Evolutionary conservation across 2,113 vertebrate species (phyloP).

Genomic region (Engraulis encrasicolus): DNA sequence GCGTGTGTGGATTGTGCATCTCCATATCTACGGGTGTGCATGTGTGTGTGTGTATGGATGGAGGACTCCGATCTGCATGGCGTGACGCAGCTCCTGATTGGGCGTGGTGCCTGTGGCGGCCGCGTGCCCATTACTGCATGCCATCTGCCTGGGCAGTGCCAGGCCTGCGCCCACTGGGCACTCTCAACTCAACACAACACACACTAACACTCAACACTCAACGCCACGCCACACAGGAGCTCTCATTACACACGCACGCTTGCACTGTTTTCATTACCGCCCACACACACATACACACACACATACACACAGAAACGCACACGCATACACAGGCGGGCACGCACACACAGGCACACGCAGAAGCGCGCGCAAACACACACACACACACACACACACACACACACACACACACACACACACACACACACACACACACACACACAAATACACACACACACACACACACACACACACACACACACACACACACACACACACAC

Average conservation of each 20-base stretch:
- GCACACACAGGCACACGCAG: too few relatives aligned
- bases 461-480: too few relatives aligned
- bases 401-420: too few relatives aligned
- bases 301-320: not conserved
- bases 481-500: not conserved
- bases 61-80: not conserved
- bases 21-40: not conserved
- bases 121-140: not conserved
- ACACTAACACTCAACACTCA: too few relatives aligned
- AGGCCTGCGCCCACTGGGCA: not conserved
- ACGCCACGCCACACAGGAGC: not conserved
- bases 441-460: too few relatives aligned
- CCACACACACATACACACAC: not conserved
- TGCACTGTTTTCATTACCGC: not conserved
- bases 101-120: not conserved
- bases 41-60: not conserved
- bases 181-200: too few relatives aligned
- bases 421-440: too few relatives aligned
- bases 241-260: conserved; percentile 9
- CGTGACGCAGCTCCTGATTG: not conserved
- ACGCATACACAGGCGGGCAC: not conserved
- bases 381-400: too few relatives aligned
- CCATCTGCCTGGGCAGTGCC: not conserved
- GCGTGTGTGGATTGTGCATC: too few relatives aligned
- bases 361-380: too few relatives aligned